phyloP scores from a whole-genome alignment of 23 tunicate species.

The Trididemnum clinides region DNA sequence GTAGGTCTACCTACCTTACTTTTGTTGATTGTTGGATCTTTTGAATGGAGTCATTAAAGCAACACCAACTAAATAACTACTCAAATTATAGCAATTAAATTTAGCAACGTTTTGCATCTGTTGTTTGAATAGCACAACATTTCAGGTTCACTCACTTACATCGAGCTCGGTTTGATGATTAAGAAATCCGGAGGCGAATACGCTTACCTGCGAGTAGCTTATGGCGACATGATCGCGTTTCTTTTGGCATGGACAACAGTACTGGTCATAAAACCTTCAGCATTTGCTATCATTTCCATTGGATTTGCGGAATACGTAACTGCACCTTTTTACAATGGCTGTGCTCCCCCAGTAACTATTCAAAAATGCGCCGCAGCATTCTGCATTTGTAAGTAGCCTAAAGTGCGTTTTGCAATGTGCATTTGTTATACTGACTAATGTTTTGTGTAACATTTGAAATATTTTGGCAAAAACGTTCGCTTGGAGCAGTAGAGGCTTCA shows the following conservation, averaged over 20 bases:
- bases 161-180: constrained; percentile 89
- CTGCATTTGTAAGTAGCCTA: constrained; percentile 90
- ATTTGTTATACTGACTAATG: too few species aligned
- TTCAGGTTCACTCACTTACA: constrained; percentile 84
- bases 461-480: too few species aligned
- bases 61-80: too few species aligned
- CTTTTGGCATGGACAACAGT: constrained; percentile 93
- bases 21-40: too few species aligned
- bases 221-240: constrained; percentile 78
- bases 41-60: too few species aligned
- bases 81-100: too few species aligned
- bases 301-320: constrained; percentile 96
- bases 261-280: constrained; percentile 83
- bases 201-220: constrained; percentile 76
- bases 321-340: constrained; percentile 93
- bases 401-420: too few species aligned
- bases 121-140: too few species aligned
- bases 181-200: constrained; percentile 94
- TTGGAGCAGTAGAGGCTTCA: too few species aligned
- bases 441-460: too few species aligned
- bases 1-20: too few species aligned
- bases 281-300: constrained; percentile 85
- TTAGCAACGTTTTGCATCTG: too few species aligned
- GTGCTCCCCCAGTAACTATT: constrained; percentile 71
- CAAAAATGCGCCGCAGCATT: constrained; percentile 88